Conservation (phyloP, 2,797 vertebrate species). For the Tadarida brasiliensis region DNA sequence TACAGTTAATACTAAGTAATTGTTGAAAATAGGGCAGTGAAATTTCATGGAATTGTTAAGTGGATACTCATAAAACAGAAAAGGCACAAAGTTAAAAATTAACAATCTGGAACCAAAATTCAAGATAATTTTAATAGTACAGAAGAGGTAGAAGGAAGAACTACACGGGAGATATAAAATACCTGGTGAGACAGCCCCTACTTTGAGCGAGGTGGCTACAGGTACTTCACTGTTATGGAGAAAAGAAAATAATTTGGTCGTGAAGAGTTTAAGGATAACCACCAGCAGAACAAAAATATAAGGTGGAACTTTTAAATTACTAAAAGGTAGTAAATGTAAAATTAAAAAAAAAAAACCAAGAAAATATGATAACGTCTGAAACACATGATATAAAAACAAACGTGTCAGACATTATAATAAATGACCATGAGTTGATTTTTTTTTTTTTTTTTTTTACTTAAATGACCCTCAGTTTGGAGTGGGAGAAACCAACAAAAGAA, state of each 20-base stretch:
- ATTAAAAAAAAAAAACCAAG: not conserved
- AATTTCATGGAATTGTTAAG: slow-evolving; percentile 73
- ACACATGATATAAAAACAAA: not conserved
- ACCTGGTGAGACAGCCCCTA: not conserved
- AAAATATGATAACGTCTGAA: not conserved
- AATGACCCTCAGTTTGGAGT: not conserved
- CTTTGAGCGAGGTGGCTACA: not conserved
- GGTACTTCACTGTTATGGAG: slow-evolving; percentile 25
- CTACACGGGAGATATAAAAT: slow-evolving; percentile 53
- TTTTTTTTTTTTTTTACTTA: not conserved
- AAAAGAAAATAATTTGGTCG: not conserved
- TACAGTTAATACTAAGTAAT: slow-evolving; percentile 60
- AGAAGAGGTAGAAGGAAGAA: slow-evolving; percentile 46
- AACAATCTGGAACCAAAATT: slow-evolving; percentile 72
- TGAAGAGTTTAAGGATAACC: slow-evolving; percentile 9
- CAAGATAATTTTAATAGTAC: slow-evolving; percentile 65
- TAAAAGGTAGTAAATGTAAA: not conserved
- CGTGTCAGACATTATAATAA: not conserved
- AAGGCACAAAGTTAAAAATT: slow-evolving; percentile 69
- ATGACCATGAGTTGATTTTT: not conserved
- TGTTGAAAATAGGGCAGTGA: slow-evolving; percentile 68
- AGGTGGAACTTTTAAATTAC: not conserved
- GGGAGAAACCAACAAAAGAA: not conserved
- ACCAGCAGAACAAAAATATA: slow-evolving; percentile 4
- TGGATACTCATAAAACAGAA: slow-evolving; percentile 65